Conservation (phyloP, 2,888 invertebrate species). For the Rhamnusium bicolor region DNA sequence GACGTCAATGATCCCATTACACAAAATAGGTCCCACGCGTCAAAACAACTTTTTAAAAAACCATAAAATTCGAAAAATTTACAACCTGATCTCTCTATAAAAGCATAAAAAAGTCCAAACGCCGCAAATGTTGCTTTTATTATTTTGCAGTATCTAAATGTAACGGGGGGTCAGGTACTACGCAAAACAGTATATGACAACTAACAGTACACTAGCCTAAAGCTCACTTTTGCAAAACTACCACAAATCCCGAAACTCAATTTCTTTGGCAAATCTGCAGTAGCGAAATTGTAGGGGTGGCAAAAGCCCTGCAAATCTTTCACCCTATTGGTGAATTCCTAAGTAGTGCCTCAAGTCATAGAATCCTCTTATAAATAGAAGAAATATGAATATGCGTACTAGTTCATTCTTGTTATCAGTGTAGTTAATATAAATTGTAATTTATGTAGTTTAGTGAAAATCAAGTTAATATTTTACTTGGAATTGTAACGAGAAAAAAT, state of each 20-base stretch:
- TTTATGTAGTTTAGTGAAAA: not conserved
- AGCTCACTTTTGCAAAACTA: constrained; percentile 39
- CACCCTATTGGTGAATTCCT: constrained; percentile 37
- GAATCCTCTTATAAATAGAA: constrained; percentile 31
- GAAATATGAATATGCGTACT: constrained; percentile 13
- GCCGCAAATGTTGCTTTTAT: constrained; percentile 10
- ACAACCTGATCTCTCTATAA: not conserved
- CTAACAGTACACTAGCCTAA: constrained; percentile 34
- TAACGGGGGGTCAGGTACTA: not conserved
- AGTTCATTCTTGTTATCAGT: constrained; percentile 6
- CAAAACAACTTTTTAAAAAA: not conserved
- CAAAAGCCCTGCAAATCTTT: constrained; percentile 12
- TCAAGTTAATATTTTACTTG: not conserved
- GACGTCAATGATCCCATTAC: too few species aligned
- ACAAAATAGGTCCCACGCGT: too few species aligned
- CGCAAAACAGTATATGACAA: constrained; percentile 21
- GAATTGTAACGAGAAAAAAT: not conserved
- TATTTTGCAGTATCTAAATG: not conserved
- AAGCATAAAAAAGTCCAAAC: not conserved
- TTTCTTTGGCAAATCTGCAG: constrained; percentile 26
- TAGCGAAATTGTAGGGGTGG: constrained; percentile 36
- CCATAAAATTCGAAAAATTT: not conserved
- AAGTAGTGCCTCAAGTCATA: constrained; percentile 28
- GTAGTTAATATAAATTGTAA: not conserved
- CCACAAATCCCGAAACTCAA: constrained; percentile 32